Evolutionary conservation across 2,113 vertebrate species (phyloP).

Genomic region (Cygnus atratus): DNA sequence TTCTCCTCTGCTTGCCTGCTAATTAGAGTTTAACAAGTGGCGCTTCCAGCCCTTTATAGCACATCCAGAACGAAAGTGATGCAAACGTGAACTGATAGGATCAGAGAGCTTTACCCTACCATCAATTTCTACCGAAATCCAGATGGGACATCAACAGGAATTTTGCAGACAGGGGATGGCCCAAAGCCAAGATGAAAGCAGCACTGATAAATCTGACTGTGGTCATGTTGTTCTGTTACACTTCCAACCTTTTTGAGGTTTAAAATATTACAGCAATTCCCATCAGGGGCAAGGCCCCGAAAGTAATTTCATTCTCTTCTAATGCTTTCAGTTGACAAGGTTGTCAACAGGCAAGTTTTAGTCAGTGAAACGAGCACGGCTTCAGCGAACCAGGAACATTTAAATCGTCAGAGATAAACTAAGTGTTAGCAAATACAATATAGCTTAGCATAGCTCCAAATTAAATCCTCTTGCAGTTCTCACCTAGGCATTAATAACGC

Average conservation of each 20-base stretch:
- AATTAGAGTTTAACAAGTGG: constrained; percentile 54
- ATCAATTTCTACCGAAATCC: constrained; percentile 28
- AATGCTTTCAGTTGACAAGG: not conserved
- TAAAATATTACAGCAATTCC: constrained; percentile 39
- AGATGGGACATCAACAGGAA: constrained; percentile 33
- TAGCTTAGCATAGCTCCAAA: not conserved
- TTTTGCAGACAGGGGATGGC: constrained; percentile 36
- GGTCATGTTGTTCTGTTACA: not conserved
- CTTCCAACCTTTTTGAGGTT: not conserved
- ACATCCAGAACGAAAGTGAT: constrained; percentile 6
- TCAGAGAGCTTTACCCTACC: constrained; percentile 19
- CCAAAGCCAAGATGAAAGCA: constrained; percentile 42
- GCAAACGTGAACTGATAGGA: constrained; percentile 32
- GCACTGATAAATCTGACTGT: constrained; percentile 35
- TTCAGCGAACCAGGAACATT: not conserved
- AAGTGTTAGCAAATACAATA: not conserved
- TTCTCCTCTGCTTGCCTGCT: constrained; percentile 30
- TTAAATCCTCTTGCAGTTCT: not conserved
- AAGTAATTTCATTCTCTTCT: constrained; percentile 31
- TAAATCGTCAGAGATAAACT: not conserved
- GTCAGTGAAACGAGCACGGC: not conserved
- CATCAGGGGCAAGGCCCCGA: not conserved
- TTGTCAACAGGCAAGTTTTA: not conserved
- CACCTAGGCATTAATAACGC: not conserved
- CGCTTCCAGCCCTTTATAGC: not conserved